phyloP scores from a whole-genome alignment of 2,797 vertebrate species.

The Apogon hyalosoma region DNA sequence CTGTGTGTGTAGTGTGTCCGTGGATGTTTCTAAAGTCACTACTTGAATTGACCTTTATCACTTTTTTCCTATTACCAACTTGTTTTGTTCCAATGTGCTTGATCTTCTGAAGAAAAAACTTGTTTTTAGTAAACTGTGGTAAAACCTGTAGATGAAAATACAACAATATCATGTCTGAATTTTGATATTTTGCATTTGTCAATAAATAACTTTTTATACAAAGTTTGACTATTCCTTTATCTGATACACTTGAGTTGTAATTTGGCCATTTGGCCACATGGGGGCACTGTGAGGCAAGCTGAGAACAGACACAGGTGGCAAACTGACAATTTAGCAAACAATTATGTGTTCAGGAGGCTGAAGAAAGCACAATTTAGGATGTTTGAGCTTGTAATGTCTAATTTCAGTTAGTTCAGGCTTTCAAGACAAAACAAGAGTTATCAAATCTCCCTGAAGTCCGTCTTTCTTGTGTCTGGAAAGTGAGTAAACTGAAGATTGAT shows the following conservation, averaged over 20 bases:
- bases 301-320: no score
- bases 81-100: slow-evolving; percentile 59
- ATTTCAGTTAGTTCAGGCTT: no score
- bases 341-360: no score
- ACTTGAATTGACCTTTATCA: slow-evolving; percentile 32
- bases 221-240: neutral
- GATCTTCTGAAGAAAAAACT: slow-evolving; percentile 64
- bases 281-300: neutral
- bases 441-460: no score
- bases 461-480: no score
- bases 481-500: neutral
- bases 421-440: no score
- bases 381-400: no score
- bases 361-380: no score
- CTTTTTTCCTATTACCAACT: slow-evolving; percentile 29
- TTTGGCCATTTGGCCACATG: neutral
- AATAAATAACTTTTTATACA: slow-evolving; percentile 74
- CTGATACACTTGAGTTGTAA: neutral
- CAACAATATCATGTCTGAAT: slow-evolving; percentile 44
- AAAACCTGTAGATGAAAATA: slow-evolving; percentile 27
- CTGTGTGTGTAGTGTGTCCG: slow-evolving; percentile 30
- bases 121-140: slow-evolving; percentile 44
- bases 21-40: slow-evolving; percentile 21
- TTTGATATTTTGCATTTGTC: slow-evolving; percentile 72
- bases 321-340: no score